Conservation (phyloP, 2,113 vertebrate species). For the Piaya cayana region DNA sequence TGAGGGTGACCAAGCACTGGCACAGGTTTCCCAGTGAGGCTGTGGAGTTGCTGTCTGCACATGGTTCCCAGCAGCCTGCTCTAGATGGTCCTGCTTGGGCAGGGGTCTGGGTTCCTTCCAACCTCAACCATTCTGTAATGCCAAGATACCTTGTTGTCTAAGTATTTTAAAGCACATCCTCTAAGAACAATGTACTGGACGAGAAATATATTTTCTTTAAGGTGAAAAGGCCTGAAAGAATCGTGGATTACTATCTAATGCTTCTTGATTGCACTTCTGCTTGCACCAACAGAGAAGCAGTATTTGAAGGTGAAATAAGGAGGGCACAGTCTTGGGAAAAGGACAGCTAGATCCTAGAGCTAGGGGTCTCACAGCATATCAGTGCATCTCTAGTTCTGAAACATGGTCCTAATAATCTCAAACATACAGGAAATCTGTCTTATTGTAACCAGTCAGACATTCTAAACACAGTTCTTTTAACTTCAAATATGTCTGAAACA, state of each 20-base stretch:
- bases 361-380: fast-evolving
- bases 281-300: background rate
- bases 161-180: background rate
- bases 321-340: background rate
- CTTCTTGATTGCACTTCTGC: background rate
- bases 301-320: background rate
- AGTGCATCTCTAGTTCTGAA: background rate
- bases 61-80: background rate
- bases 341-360: fast-evolving
- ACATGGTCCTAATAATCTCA: background rate
- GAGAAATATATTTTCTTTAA: background rate
- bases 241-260: fast-evolving
- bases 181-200: fast-evolving
- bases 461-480: background rate
- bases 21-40: background rate
- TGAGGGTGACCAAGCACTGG: background rate
- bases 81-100: background rate
- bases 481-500: background rate
- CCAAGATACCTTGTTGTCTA: background rate
- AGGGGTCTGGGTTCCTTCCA: background rate
- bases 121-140: background rate
- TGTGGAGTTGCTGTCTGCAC: background rate
- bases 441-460: background rate
- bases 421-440: background rate
- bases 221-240: background rate